phyloP scores from a whole-genome alignment of 1,140 invertebrate genomes.

The Kradibia gibbosae region DNA sequence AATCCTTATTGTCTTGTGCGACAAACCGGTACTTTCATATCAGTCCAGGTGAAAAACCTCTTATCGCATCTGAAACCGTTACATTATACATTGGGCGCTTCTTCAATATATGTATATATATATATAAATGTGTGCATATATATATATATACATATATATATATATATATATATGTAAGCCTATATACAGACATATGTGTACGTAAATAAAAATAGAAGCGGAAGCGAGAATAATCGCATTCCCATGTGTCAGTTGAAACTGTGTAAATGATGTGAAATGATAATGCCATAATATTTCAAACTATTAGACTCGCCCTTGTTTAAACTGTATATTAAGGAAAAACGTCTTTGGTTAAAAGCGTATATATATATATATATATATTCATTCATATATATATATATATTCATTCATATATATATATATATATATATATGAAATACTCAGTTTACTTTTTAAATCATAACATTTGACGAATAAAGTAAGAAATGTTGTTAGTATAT shows the following conservation, averaged over 20 bases:
- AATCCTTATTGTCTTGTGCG: not conserved
- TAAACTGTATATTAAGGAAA: no score
- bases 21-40: not conserved
- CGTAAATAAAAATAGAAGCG: slow-evolving; percentile 29
- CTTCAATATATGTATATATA: not conserved
- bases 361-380: no score
- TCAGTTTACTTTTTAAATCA: no score
- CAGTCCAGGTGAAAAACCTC: slow-evolving; percentile 48
- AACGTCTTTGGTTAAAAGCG: no score
- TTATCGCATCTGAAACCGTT: slow-evolving; percentile 44
- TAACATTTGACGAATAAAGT: no score
- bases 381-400: no score
- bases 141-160: not conserved
- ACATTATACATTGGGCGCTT: slow-evolving; percentile 21
- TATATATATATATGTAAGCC: no score
- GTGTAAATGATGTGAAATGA: slow-evolving; percentile 17
- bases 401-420: slow-evolving; percentile 7
- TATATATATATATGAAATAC: not conserved
- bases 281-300: not conserved
- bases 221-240: slow-evolving; percentile 12
- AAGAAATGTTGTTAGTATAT: no score
- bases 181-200: not conserved
- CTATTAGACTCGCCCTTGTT: not conserved
- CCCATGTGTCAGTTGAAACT: not conserved
- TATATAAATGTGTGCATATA: not conserved